Percentiles rank a stretch among this genome's conserved stretches.
Conservation (phyloP, 2,113 vertebrate genomes). For the Ctenodactylus gundi region DNA sequence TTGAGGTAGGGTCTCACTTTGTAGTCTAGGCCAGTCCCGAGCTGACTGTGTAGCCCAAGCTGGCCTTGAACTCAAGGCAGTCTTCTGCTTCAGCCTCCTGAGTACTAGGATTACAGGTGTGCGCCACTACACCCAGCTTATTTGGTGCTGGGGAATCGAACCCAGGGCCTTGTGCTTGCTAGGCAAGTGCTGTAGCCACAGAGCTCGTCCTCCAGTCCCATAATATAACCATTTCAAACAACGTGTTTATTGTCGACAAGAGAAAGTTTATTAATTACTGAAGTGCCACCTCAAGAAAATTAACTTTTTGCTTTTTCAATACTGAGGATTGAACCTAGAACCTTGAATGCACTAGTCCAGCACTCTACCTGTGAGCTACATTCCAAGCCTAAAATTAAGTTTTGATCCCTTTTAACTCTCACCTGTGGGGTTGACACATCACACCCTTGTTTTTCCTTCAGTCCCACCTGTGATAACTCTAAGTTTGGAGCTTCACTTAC, state of each 20-base stretch:
- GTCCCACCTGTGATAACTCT: background rate
- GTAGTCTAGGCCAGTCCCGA: too few species aligned
- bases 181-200: too few species aligned
- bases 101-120: too few species aligned
- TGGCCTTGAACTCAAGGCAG: too few species aligned
- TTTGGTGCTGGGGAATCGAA: too few species aligned
- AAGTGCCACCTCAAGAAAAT: constrained; percentile 39
- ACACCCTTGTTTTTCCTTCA: constrained; percentile 18
- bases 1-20: too few species aligned
- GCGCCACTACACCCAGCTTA: too few species aligned
- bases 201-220: too few species aligned
- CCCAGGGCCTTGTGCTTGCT: too few species aligned
- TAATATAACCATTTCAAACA: constrained; percentile 7
- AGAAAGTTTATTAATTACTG: constrained; percentile 33
- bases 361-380: background rate
- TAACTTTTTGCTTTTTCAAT: background rate
- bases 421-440: background rate
- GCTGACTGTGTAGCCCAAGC: too few species aligned
- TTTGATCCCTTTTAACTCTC: background rate
- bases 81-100: too few species aligned
- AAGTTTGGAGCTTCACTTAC: background rate
- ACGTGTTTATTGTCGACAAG: background rate
- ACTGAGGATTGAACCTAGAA: background rate
- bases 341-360: background rate
- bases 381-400: background rate